A percentile compares a stretch with the other conserved stretches of the same genome.
phyloP scores from a whole-genome alignment of 2,797 vertebrate genomes.

The Trematomus bernacchii region DNA sequence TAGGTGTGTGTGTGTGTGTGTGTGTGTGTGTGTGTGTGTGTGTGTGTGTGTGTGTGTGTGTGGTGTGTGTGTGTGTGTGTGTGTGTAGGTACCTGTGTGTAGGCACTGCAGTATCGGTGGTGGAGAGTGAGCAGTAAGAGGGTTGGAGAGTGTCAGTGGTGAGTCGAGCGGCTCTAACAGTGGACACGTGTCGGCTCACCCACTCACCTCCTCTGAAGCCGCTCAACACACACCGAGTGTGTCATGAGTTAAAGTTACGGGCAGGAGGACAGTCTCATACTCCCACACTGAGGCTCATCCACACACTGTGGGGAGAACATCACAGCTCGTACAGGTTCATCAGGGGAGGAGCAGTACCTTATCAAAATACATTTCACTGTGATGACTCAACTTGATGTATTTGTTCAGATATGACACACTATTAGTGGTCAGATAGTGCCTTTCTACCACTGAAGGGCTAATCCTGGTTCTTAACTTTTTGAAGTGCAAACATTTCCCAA shows the following conservation, averaged over 20 bases:
- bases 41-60: too few species aligned
- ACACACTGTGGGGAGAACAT: not conserved
- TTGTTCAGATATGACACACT: not conserved
- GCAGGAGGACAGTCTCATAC: slow-evolving; percentile 54
- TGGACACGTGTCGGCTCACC: slow-evolving; percentile 64
- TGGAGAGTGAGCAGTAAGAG: slow-evolving; percentile 51
- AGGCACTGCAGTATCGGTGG: slow-evolving; percentile 59
- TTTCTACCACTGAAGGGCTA: too few species aligned
- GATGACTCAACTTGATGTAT: not conserved
- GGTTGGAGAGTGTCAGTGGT: slow-evolving; percentile 46
- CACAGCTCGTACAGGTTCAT: not conserved
- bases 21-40: too few species aligned
- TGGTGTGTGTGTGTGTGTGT: not conserved
- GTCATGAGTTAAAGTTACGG: slow-evolving; percentile 50
- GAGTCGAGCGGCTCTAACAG: slow-evolving; percentile 48
- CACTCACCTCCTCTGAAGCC: slow-evolving; percentile 62
- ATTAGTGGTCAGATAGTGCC: not conserved
- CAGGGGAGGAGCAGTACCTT: not conserved
- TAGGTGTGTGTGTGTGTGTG: too few species aligned
- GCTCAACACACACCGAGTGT: slow-evolving; percentile 59
- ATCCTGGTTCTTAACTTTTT: too few species aligned
- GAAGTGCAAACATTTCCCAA: too few species aligned
- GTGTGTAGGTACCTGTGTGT: slow-evolving; percentile 48
- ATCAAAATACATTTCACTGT: not conserved
- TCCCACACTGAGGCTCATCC: slow-evolving; percentile 46